Evolutionary conservation across 2,797 vertebrate species (phyloP), one percentile per base, ranked within the genome.

Genomic region (Acanthiza pusilla): DNA sequence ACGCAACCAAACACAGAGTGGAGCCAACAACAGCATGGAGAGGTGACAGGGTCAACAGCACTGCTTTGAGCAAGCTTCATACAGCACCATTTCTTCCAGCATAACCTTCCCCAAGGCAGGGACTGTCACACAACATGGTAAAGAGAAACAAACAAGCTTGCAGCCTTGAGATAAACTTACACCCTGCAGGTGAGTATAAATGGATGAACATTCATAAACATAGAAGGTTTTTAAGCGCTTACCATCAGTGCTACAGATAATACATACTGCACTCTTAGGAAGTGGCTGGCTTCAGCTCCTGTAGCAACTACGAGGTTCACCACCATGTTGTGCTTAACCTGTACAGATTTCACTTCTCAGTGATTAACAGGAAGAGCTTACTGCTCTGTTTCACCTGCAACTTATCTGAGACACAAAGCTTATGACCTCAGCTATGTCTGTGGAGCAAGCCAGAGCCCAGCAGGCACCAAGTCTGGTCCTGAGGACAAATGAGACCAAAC

Each of bases 1-100:
- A 65, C 53, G 80, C 21, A 82, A 48, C n/a, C 5, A 4, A 68
- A 58, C 32, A 68, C 13, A 6, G 10, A 43, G 43, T 0, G 0
- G 48, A 85, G 53, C 67, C 86, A 89, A 70, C 19, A 65, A 45
- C 81, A 82, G 74, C 67, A 79, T 3, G 29, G 89, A 72, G 16
- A 67, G 26, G 29, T 42, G 81, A 57, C 81, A 85, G 77, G 61
- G 40, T 43, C 76, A 65, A 70, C 54, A 62, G 66, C 30, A 43
- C 5, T 25, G 40, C 23, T 34, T 17, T 50, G 38, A 10, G 29
- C 66, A 81, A 88, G 73, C 68, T 34, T 61, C 13, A 2, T 15
- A 34, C 27, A 40, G 43, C 29, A 72, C 43, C 32, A 55, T 7
- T 7, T 9, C 30, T 53, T 66, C 65, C n/a, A 53, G 11, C 30